A percentile compares a stretch with the other conserved stretches of the same genome.
phyloP scores from a whole-genome alignment of 2,113 vertebrate genomes.

The Hiodon tergisus region DNA sequence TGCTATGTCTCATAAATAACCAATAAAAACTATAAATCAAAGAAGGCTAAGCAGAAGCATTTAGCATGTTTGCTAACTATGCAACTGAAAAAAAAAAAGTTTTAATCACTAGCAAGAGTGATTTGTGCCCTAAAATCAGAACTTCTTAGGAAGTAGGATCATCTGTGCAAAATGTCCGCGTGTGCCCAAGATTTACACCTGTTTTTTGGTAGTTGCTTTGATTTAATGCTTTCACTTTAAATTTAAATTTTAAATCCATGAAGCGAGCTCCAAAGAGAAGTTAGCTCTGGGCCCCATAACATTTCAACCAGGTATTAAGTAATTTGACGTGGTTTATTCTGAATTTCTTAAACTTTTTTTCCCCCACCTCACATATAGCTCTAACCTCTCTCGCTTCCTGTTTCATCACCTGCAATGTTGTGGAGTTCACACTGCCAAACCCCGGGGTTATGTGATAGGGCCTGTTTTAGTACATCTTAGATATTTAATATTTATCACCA shows the following conservation, averaged over 20 bases:
- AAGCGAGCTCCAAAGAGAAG: neutral
- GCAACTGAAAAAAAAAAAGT: neutral
- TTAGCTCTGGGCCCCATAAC: neutral
- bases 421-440: conserved; percentile 46
- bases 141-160: no score
- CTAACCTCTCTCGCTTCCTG: neutral
- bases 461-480: conserved; percentile 50
- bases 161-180: no score
- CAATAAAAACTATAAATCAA: no score
- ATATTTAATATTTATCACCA: conserved; percentile 65
- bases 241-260: neutral
- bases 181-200: no score
- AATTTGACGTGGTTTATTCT: neutral
- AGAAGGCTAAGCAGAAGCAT: no score
- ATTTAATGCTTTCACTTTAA: no score
- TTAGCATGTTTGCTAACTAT: no score
- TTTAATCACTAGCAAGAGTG: no score
- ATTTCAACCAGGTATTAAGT: neutral
- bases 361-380: neutral
- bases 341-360: no score
- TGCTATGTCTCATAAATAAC: no score
- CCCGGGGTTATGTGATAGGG: conserved; percentile 52
- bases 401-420: conserved; percentile 38
- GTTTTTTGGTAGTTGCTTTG: no score
- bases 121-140: no score